These are phyloP conservation scores for Mohoua ochrocephala DNA, from an alignment of 2,113 vertebrate species.

Conservation along the genomic window DNA sequence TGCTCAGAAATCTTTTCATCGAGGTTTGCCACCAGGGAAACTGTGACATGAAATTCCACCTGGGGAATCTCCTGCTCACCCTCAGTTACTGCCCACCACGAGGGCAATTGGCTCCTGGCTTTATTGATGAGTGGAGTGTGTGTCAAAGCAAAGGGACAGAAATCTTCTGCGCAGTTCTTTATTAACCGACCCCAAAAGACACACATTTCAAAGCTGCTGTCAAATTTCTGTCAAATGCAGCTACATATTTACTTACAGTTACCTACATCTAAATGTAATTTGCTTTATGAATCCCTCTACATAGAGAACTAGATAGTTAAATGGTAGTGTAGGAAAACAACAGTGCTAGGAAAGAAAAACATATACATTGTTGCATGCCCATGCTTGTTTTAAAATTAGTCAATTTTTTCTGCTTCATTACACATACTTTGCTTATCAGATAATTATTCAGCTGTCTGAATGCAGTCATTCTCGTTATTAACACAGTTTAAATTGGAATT, in stretches of 20 bases:
- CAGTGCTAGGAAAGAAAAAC: not conserved
- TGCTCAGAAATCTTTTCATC: not conserved
- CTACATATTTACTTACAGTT: not conserved
- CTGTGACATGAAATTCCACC: not conserved
- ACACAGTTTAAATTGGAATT: slow-evolving; percentile 57
- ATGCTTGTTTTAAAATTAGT: not conserved
- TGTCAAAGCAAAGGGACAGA: not conserved
- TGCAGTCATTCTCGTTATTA: slow-evolving; percentile 46
- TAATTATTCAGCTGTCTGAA: slow-evolving; percentile 24
- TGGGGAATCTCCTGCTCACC: not conserved
- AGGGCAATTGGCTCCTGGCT: accelerated
- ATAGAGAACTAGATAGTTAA: not conserved
- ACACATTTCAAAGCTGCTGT: not conserved
- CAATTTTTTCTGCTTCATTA: slow-evolving; percentile 19
- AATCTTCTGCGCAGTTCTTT: not conserved
- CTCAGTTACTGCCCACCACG: not conserved
- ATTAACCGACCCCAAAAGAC: not conserved
- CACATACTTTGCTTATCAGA: slow-evolving; percentile 19
- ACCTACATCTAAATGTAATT: not conserved
- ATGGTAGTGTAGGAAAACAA: not conserved
- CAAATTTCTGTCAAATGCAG: not conserved
- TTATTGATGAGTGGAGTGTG: not conserved
- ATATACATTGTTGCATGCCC: not conserved
- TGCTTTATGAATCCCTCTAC: not conserved
- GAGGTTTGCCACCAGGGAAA: not conserved